Percentiles rank a stretch among this genome's conserved stretches.
Conservation (phyloP, 2,888 invertebrate species). For the Polylopha cassiicola region DNA sequence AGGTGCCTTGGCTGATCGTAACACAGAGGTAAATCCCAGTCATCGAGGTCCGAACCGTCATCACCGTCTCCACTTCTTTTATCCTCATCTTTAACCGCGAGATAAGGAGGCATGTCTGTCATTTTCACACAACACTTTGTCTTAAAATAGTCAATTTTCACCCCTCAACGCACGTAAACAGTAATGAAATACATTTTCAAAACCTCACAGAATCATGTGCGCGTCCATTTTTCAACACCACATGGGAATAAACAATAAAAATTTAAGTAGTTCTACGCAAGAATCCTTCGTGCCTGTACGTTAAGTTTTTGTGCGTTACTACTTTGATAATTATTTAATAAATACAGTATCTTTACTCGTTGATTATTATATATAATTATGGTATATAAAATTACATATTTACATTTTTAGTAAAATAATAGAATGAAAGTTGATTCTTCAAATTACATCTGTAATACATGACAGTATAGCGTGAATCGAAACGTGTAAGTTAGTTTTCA, state of each 20-base stretch:
- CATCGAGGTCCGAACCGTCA: slow-evolving; percentile 71
- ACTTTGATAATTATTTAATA: no score
- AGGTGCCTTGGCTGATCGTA: slow-evolving; percentile 82
- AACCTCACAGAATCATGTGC: slow-evolving; percentile 63
- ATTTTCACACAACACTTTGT: slow-evolving; percentile 60
- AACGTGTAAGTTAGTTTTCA: no score
- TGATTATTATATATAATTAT: no score
- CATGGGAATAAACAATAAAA: slow-evolving; percentile 68
- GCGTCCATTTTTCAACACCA: slow-evolving; percentile 72
- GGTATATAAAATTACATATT: no score
- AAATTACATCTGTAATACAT: no score
- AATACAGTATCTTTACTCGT: no score
- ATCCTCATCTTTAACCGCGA: slow-evolving; percentile 65
- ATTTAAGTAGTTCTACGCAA: slow-evolving; percentile 34
- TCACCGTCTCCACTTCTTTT: slow-evolving; percentile 61
- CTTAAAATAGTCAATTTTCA: slow-evolving; percentile 41
- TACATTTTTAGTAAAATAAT: no score
- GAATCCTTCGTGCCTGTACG: not conserved
- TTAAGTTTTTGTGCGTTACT: no score
- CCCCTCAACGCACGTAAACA: slow-evolving; percentile 43
- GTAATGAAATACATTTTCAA: slow-evolving; percentile 57
- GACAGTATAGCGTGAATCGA: no score
- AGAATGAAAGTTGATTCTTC: no score
- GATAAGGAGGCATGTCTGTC: slow-evolving; percentile 76
- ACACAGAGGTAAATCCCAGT: slow-evolving; percentile 83